Conservation (phyloP, 2,113 vertebrate genomes). For the Gulo gulo region DNA sequence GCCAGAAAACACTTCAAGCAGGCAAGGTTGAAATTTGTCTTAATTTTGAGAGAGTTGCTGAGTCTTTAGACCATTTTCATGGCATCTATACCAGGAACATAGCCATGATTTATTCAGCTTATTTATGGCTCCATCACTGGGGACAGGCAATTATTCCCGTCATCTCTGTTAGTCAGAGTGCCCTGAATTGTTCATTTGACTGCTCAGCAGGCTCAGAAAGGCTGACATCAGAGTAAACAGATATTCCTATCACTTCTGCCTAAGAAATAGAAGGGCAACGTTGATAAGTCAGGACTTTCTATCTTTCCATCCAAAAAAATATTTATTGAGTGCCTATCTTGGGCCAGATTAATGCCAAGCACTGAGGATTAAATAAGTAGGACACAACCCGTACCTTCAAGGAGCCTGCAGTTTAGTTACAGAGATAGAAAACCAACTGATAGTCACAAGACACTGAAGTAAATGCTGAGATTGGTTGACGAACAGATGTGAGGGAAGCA, state of each 20-base stretch:
- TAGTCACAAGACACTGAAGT: background rate
- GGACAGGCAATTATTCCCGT: conserved; percentile 23
- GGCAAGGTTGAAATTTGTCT: conserved; percentile 43
- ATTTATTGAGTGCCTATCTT: background rate
- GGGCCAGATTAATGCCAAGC: background rate
- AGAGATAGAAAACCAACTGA: background rate
- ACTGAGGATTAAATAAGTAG: background rate
- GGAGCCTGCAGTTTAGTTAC: background rate
- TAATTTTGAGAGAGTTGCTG: conserved; percentile 24
- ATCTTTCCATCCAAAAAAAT: background rate
- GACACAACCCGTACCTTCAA: background rate
- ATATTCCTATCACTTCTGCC: background rate
- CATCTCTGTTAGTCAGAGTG: conserved; percentile 50
- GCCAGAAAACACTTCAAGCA: conserved; percentile 22
- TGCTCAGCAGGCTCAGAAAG: background rate
- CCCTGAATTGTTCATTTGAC: background rate
- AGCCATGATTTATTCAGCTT: conserved; percentile 54
- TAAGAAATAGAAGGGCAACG: background rate
- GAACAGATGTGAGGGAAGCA: background rate
- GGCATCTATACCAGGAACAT: conserved; percentile 32
- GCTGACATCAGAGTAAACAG: conserved; percentile 35
- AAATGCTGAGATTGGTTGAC: background rate
- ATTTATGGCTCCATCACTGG: background rate
- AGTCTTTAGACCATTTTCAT: conserved; percentile 31
- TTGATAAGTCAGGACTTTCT: background rate